A percentile compares a stretch with the other conserved stretches of the same genome.
Conservation (phyloP, 1,140 invertebrate species). For the Musca domestica region DNA sequence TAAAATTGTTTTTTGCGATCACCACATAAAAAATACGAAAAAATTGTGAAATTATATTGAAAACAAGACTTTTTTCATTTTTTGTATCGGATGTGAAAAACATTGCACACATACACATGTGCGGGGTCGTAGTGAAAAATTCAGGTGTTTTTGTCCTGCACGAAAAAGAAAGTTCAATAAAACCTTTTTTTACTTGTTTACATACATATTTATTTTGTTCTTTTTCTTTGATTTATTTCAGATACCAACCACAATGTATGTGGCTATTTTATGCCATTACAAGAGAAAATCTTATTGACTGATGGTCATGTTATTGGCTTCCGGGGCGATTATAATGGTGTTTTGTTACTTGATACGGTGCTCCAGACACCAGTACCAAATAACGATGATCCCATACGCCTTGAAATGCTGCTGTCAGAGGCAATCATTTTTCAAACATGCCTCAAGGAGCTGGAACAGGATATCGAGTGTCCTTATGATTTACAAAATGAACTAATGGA, state of each 20-base stretch:
- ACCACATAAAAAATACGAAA: no score
- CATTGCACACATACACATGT: no score
- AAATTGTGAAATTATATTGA: no score
- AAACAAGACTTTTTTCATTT: no score
- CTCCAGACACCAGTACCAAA: conserved; percentile 73
- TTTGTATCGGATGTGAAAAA: no score
- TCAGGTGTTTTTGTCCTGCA: no score
- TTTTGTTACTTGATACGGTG: conserved; percentile 82
- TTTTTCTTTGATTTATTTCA: background rate
- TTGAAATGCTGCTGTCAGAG: conserved; percentile 84
- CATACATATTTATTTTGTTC: background rate
- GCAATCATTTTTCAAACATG: conserved; percentile 79
- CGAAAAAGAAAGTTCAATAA: no score
- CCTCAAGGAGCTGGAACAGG: conserved; percentile 68
- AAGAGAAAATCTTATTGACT: conserved; percentile 79
- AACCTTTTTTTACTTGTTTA: background rate
- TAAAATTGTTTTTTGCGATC: no score
- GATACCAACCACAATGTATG: conserved; percentile 39
- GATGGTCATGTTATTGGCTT: conserved; percentile 78
- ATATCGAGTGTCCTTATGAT: conserved; percentile 71
- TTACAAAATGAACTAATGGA: conserved; percentile 74
- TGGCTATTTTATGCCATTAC: conserved; percentile 71
- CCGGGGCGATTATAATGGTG: conserved; percentile 85
- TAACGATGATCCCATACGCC: conserved; percentile 72
- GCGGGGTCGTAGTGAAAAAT: no score